Evolutionary conservation across 2,113 vertebrate species (phyloP), one percentile per base, ranked within the genome.

Genomic region (Mirounga angustirostris): DNA sequence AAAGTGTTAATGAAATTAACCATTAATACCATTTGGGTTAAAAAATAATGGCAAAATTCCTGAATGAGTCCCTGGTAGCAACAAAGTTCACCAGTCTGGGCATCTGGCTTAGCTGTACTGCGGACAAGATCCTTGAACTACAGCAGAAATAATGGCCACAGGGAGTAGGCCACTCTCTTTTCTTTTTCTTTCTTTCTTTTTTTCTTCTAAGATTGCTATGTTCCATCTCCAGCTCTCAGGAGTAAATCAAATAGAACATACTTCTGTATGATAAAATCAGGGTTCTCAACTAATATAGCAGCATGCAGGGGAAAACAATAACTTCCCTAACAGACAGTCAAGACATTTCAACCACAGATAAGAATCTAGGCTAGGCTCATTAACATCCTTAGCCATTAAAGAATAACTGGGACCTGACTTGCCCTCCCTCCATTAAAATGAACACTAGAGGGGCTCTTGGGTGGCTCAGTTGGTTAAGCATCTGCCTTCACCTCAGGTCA

Each of bases 1-100:
- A 89, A 67, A 92, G 46, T 79, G 71, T 92, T 94, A 95, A 86
- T 85, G 86, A 74, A 80, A 73, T 78, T 89, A 67, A 67, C 14
- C 30, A 67, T 67, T 67, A 16, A 93, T 52, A 67, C 22, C 58
- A 83, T 40, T 28, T 86, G 33, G 15, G 8, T 78, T 87, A 95
- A 82, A 50, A 92, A 89, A 90, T 65, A 89, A 92, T 86, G 59
- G 65, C 21, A n/a, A 89, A 94, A 36, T 56, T 56, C 19, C n/a
- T 73, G 18, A 69, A 5, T 78, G 46, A 93, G 5, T 84, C 43
- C 14, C 21, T 94, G 59, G 46, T 52, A 76, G 30, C 13, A 81
- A 36, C 76, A 86, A 97, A 13, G 4, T 58, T 94, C 85, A 86
- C 89, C 52, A 78, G 5, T 93, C 67, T 87, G 80, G 80, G 59